Base-by-base conservation (phyloP, 2,888 invertebrate species). In the Pristionchus fissidentatus region DNA sequence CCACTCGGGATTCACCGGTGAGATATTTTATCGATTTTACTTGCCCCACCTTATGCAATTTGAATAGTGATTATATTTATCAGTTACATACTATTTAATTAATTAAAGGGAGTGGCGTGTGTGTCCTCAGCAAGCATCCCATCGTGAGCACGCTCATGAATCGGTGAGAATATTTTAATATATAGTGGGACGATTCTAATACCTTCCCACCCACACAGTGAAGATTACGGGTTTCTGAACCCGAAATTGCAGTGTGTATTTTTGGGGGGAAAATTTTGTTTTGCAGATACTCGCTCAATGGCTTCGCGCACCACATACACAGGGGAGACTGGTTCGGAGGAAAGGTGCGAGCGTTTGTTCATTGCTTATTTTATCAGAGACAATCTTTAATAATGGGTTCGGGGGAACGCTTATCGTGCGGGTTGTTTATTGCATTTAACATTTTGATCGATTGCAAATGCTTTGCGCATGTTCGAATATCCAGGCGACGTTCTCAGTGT, bases 321-420 rank as follows among this genome's bases (percentile, higher is more conserved):
- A 85, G 91, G 92, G 98, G 97, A 0, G 99, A 99, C 93, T 99
- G 99, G 99, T 98, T 97, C 93, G 98, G 97, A 57, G 98, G 98
- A 5, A 99, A 99, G 94, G 97, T 93, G 26, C 90, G 57, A 0
- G 19, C 38, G 2, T 2, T 29, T 7, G 22, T 4, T 4, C 15
- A 19, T 55, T 4, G 55, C 22, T 7, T 13, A 15, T 13, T 22
- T n/a, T 7, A 22, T 55, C 55, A 22, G 55, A 4, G 55, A 7
- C 55, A 55, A 7, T 55, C n/a, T n/a, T n/a, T n/a, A n/a, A n/a
- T n/a, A n/a, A n/a, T n/a, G n/a, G n/a, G n/a, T n/a, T n/a, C n/a
- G n/a, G n/a, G n/a, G n/a, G n/a, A n/a, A n/a, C n/a, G n/a, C n/a
- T n/a, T n/a, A n/a, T n/a, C n/a, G n/a, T n/a, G n/a, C n/a, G n/a